Conservation (phyloP, 2,113 vertebrate species). For the Tetraodon nigroviridis region DNA sequence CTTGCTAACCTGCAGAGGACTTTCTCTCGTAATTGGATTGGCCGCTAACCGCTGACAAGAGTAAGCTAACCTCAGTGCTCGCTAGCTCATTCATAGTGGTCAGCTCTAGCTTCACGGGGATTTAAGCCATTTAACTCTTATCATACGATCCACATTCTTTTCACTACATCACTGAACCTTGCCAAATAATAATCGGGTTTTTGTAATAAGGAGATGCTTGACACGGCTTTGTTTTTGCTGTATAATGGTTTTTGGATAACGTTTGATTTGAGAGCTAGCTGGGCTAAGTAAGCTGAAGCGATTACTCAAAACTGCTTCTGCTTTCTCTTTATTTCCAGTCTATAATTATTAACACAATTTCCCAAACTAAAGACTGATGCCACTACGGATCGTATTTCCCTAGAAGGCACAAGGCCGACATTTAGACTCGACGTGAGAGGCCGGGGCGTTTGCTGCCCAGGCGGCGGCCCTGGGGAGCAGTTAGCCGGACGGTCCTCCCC, state of each 20-base stretch:
- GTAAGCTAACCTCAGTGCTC: constrained; percentile 31
- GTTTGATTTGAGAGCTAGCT: constrained; percentile 13
- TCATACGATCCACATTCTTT: neutral
- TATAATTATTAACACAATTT: too few relatives aligned
- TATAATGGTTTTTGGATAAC: neutral
- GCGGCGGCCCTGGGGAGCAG: neutral
- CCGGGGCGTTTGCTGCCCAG: constrained; percentile 40
- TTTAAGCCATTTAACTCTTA: neutral
- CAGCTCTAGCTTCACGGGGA: constrained; percentile 5
- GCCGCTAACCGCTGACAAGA: constrained; percentile 26
- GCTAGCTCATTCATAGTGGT: constrained; percentile 52
- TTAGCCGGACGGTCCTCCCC: too few relatives aligned
- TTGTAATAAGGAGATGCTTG: too few relatives aligned
- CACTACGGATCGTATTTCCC: constrained; percentile 12
- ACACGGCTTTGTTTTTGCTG: neutral
- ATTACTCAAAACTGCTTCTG: neutral
- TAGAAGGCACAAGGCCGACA: constrained; percentile 29
- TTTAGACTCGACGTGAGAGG: constrained; percentile 35
- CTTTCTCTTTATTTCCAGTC: neutral
- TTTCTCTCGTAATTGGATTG: constrained; percentile 28
- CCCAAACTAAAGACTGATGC: constrained; percentile 18
- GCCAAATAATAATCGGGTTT: too few relatives aligned
- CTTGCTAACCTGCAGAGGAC: neutral
- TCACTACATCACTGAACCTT: too few relatives aligned
- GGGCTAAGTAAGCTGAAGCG: constrained; percentile 5